These are phyloP conservation scores for Stercorarius parasiticus DNA, from an alignment of 2,113 vertebrate species.

Conservation along the genomic window DNA sequence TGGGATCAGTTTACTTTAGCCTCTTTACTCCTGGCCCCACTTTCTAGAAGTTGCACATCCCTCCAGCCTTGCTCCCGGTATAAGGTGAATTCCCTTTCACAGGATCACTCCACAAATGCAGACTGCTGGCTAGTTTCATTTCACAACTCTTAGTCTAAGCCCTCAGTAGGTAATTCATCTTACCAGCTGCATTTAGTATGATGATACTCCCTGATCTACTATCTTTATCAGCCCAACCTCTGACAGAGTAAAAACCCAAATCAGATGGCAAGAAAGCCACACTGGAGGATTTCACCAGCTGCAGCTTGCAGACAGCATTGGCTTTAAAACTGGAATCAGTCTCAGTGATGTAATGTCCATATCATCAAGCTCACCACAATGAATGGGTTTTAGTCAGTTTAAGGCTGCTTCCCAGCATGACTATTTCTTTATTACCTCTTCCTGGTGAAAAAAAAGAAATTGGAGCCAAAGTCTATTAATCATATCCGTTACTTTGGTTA, in stretches of 20 bases:
- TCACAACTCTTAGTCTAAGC: not conserved
- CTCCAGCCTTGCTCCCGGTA: not conserved
- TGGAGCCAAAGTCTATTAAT: conserved; percentile 40
- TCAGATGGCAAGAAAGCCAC: not conserved
- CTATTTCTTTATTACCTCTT: conserved; percentile 35
- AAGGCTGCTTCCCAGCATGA: conserved; percentile 40
- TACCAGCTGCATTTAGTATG: not conserved
- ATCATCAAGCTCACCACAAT: conserved; percentile 38
- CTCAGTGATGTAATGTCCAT: conserved; percentile 12
- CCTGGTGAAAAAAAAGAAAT: not conserved
- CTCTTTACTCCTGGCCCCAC: not conserved
- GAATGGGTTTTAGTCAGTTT: conserved; percentile 20
- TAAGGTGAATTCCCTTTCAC: not conserved
- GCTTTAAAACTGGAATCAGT: not conserved
- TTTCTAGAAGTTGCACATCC: not conserved
- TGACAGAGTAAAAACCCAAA: not conserved
- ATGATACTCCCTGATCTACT: not conserved
- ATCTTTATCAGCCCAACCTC: not conserved
- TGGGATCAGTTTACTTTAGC: not conserved
- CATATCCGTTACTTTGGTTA: conserved; percentile 42
- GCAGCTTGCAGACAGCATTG: not conserved
- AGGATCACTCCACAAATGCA: not conserved
- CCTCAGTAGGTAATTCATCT: not conserved
- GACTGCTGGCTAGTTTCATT: not conserved
- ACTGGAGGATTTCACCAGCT: not conserved